Evolutionary conservation across 2,113 vertebrate species (phyloP), one percentile per base, ranked within the genome.

Genomic region (Ceyx margarethae): DNA sequence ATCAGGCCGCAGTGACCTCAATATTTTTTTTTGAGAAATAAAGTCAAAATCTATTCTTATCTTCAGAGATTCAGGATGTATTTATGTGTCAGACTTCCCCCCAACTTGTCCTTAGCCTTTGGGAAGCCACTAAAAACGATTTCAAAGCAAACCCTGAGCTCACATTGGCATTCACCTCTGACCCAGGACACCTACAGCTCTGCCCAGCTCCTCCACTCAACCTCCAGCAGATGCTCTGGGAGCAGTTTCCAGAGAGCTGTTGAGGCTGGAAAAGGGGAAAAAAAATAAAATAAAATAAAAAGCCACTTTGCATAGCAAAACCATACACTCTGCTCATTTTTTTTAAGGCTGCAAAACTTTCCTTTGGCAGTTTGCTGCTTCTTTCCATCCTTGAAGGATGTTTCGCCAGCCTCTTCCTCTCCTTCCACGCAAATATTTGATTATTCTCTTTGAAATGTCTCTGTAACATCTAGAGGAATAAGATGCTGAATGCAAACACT

Each of bases 21-120:
- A 96, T 37, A 37, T 37, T 97, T 97, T 97, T 56, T 97, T 97
- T 97, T 95, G 84, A 97, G 91, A 97, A 95, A 91, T 94, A 72
- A 97, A 97, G 91, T 96, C 89, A 96, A 98, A 97, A 97, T 61
- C 87, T 88, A 85, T 80, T 83, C 71, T 96, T 96, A 95, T 96
- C 95, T 95, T 96, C 94, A 89, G 95, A 97, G 95, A 96, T 90
- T 87, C 35, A 68, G 94, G 95, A 97, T 73, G 87, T 97, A 97
- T 97, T 97, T 97, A 95, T 64, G 92, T 96, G 95, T 96, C 88
- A 94, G 65, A 82, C 87, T 88, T 96, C 92, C 56, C 89, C 89
- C 75, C 64, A 37, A 76, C 65, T 87, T 91, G 86, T 94, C 96
- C 89, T 91, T 91, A 95, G 91, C 95, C 95, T 96, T 96, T 95